Conservation (phyloP, 2,888 invertebrate genomes). For the Candidula unifasciata region DNA sequence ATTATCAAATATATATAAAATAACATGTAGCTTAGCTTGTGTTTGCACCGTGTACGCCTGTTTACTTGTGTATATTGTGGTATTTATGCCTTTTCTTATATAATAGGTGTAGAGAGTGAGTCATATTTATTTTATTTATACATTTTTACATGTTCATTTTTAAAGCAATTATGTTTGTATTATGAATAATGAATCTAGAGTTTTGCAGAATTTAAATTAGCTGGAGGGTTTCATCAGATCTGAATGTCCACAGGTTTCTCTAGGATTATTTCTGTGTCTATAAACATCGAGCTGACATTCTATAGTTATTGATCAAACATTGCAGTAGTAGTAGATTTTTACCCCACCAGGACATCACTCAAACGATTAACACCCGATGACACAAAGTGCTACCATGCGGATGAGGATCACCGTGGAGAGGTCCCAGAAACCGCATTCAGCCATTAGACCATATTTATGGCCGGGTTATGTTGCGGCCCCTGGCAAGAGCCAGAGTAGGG, state of each 20-base stretch:
- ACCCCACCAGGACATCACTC: too few relatives aligned
- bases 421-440: too few relatives aligned
- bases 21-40: neutral
- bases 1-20: neutral
- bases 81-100: conserved; percentile 8
- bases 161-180: neutral
- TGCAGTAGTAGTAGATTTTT: too few relatives aligned
- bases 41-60: neutral
- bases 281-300: too few relatives aligned
- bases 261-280: neutral
- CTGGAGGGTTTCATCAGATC: neutral
- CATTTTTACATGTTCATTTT: neutral
- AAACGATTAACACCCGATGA: too few relatives aligned
- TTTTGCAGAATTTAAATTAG: neutral
- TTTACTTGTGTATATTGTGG: conserved; percentile 1
- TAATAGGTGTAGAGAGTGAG: conserved; percentile 6
- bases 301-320: too few relatives aligned
- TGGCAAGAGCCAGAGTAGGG: too few relatives aligned
- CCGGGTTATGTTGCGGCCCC: too few relatives aligned
- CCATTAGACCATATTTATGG: too few relatives aligned
- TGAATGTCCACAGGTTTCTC: neutral
- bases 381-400: too few relatives aligned
- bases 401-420: too few relatives aligned
- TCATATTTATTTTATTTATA: conserved; percentile 29
- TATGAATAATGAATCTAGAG: neutral